These are phyloP conservation scores for Anastatus disparis DNA, from an alignment of 1,140 invertebrate genomes.

Conservation along the genomic window DNA sequence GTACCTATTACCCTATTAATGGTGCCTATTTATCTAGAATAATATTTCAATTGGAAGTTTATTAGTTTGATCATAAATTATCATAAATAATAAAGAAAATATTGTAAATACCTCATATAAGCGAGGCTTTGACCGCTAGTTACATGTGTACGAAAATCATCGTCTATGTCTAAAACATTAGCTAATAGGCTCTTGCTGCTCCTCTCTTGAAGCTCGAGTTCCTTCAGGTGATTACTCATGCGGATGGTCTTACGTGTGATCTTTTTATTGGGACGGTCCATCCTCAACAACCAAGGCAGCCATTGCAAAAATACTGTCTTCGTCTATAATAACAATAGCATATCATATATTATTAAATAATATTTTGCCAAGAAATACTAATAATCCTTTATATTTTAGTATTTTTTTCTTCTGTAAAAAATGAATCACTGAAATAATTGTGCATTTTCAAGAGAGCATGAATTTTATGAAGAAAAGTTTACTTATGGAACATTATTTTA, in stretches of 20 bases:
- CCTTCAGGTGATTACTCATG: constrained; percentile 88
- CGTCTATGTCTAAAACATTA: constrained; percentile 94
- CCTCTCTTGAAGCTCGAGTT: constrained; percentile 90
- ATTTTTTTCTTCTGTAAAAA: not conserved
- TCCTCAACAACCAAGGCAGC: constrained; percentile 94
- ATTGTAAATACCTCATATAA: constrained; percentile 61
- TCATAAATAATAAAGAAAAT: not conserved
- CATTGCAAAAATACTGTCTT: constrained; percentile 94
- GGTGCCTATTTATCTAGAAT: too few relatives aligned
- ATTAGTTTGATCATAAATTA: too few relatives aligned
- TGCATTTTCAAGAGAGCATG: too few relatives aligned
- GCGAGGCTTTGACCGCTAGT: constrained; percentile 52
- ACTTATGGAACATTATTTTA: too few relatives aligned
- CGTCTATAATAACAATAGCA: constrained; percentile 72
- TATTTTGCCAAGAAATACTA: too few relatives aligned
- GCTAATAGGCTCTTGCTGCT: constrained; percentile 93
- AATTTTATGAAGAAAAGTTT: too few relatives aligned
- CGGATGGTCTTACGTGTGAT: constrained; percentile 91
- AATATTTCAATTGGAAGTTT: too few relatives aligned
- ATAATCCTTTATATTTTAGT: not conserved
- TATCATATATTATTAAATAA: too few relatives aligned
- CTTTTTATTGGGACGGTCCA: constrained; percentile 94
- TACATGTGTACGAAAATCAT: constrained; percentile 86
- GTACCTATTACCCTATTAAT: too few relatives aligned
- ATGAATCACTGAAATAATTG: too few relatives aligned